These are phyloP conservation scores for Ectropis crepuscularia DNA, from an alignment of 2,888 invertebrate genomes.

Conservation along the genomic window DNA sequence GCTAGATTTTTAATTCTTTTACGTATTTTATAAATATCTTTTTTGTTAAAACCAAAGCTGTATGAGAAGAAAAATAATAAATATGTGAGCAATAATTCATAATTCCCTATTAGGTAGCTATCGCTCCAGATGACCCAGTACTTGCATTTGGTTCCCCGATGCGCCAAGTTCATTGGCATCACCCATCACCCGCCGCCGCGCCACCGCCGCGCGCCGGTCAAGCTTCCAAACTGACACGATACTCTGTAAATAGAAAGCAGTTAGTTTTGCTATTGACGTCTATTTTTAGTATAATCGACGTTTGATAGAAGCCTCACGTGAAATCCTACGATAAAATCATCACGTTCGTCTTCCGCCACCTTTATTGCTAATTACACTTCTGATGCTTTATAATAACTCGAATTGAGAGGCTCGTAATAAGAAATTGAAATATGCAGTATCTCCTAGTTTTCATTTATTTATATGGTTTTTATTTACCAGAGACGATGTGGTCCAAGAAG, in stretches of 20 bases:
- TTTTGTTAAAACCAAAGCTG: no score
- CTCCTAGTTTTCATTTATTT: no score
- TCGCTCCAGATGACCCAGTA: constrained; percentile 72
- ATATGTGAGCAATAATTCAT: no score
- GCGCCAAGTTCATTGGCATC: constrained; percentile 79
- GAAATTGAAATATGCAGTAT: no score
- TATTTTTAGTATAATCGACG: constrained; percentile 60
- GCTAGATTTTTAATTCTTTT: no score
- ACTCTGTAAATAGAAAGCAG: constrained; percentile 77
- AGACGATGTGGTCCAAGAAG: no score
- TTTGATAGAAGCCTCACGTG: constrained; percentile 32
- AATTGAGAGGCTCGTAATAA: no score
- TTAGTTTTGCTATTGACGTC: constrained; percentile 64
- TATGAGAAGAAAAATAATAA: no score
- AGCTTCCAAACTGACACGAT: constrained; percentile 72
- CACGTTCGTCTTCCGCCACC: constrained; percentile 12
- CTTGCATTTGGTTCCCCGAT: constrained; percentile 74
- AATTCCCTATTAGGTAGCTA: constrained; percentile 42
- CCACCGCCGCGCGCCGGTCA: constrained; percentile 39
- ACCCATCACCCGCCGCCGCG: constrained; percentile 38
- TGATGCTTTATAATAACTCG: constrained; percentile 10
- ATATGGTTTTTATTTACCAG: no score
- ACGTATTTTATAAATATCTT: no score
- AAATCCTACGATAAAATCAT: constrained; percentile 35
- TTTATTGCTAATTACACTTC: constrained; percentile 27